Evolutionary conservation across 2,888 invertebrate genomes (phyloP), one percentile per base, ranked within the genome.

Genomic region (Neuroscelio doddi): DNA sequence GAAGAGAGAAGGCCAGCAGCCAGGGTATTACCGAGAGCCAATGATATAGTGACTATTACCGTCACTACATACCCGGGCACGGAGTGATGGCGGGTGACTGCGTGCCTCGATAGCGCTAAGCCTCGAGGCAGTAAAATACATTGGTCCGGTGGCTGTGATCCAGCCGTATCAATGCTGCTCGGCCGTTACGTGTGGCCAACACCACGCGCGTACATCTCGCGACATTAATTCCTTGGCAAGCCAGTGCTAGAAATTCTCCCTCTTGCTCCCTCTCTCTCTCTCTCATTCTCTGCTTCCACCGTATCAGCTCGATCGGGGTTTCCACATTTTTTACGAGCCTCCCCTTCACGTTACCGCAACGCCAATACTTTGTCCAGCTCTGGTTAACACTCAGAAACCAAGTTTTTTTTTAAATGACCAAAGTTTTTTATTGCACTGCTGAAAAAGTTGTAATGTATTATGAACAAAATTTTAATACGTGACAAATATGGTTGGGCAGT

Each of bases 41-140:
- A 84, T 83, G 84, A 84, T 84, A 84, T 83, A 84, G 82, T 83
- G 83, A 84, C 83, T 84, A 84, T 84, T 84, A 84, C 83, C 83
- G 83, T 84, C 83, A 82, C 79, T 82, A 80, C 81, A 81, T 82
- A 82, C 80, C 79, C 79, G 79, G 75, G 78, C 76, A 73, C 78
- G 79, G 83, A 84, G 82, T 84, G 84, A 84, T 84, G 84, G 82
- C 81, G 81, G 81, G 80, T 82, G 84, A 84, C 84, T 84, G 84
- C 80, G 79, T 82, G 82, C 83, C 80, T 82, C 82, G 83, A 84
- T 84, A 84, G 83, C 82, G 80, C 81, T 82, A 82, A 82, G 82
- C 82, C 82, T 82, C 79, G 65, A 75, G 81, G 80, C 81, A 81
- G 81, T 82, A 82, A 82, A 82, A 82, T 82, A 82, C 82, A 82